Evolutionary conservation across 1,140 invertebrate genomes (phyloP).

Genomic region (Stegodyphus dumicola): DNA sequence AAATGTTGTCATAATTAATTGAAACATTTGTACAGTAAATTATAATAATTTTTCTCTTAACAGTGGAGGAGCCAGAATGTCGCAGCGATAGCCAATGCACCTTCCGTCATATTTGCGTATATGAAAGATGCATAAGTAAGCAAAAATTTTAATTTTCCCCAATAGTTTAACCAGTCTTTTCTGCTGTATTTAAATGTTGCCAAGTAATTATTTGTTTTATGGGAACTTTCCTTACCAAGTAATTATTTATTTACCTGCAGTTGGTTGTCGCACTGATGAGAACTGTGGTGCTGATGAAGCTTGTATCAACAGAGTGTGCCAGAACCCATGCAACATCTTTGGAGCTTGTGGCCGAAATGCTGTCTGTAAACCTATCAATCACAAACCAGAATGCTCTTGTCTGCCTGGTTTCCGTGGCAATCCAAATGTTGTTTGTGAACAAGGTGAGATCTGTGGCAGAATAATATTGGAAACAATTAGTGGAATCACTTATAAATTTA

Average conservation of each 20-base stretch:
- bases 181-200: no score
- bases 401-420: slow-evolving; percentile 66
- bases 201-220: neutral
- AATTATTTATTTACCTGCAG: slow-evolving; percentile 31
- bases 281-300: slow-evolving; percentile 63
- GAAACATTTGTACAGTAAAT: no score
- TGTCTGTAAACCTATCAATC: slow-evolving; percentile 75
- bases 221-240: neutral
- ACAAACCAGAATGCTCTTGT: slow-evolving; percentile 85
- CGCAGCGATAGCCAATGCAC: slow-evolving; percentile 62
- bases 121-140: slow-evolving; percentile 62
- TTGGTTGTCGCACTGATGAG: slow-evolving; percentile 64
- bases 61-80: slow-evolving; percentile 65
- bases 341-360: slow-evolving; percentile 66
- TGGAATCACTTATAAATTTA: no score
- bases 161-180: neutral
- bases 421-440: slow-evolving; percentile 79
- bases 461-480: no score
- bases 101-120: slow-evolving; percentile 63
- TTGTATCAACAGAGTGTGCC: slow-evolving; percentile 65
- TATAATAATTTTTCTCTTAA: neutral
- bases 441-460: neutral
- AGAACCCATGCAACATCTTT: slow-evolving; percentile 65
- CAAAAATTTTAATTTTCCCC: neutral
- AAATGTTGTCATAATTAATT: no score